These are phyloP conservation scores for Pachyramphus minor DNA, from an alignment of 2,113 vertebrate species.

Conservation along the genomic window DNA sequence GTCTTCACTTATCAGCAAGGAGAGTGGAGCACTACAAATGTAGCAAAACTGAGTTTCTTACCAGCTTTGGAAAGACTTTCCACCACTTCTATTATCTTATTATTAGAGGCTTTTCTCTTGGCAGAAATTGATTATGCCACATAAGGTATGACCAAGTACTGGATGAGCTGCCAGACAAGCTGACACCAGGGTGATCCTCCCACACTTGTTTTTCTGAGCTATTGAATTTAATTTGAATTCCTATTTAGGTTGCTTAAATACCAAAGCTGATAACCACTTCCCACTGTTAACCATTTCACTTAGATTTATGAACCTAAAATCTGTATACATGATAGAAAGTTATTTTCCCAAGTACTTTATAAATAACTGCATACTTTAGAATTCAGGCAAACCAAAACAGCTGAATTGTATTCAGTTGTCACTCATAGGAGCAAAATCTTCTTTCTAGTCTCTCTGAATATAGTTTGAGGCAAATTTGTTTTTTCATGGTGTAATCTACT, in stretches of 20 bases:
- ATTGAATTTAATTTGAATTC: background rate
- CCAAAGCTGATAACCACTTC: background rate
- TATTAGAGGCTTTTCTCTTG: background rate
- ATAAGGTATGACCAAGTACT: background rate
- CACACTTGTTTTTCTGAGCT: background rate
- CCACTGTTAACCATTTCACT: background rate
- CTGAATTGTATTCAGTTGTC: background rate
- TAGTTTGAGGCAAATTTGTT: background rate
- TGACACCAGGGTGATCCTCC: background rate
- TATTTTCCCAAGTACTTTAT: background rate
- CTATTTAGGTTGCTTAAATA: background rate
- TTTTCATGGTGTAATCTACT: background rate
- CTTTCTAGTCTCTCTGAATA: background rate
- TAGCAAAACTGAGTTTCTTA: background rate
- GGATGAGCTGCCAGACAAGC: background rate
- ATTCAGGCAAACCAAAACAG: background rate
- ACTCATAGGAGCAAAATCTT: background rate
- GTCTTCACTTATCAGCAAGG: background rate
- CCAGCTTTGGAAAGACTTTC: background rate
- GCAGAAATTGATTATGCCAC: background rate
- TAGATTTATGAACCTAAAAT: background rate
- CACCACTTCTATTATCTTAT: background rate
- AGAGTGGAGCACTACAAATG: background rate
- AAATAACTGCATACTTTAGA: background rate
- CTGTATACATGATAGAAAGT: background rate